These are phyloP conservation scores for Brotula barbata DNA, from an alignment of 2,797 vertebrate genomes.

Conservation along the genomic window DNA sequence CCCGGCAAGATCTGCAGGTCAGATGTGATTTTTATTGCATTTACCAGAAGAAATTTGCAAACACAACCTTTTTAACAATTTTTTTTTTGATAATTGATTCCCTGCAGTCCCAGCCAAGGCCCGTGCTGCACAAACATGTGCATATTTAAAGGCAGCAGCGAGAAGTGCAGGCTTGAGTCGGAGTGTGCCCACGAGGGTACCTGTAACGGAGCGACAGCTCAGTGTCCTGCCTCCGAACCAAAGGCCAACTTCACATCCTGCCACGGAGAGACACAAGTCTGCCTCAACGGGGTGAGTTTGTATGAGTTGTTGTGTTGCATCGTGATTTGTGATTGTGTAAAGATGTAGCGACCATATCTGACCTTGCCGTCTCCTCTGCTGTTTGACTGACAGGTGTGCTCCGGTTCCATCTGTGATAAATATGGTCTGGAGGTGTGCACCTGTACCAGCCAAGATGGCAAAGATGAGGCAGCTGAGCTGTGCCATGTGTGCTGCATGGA, in stretches of 20 bases:
- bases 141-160: slow-evolving; percentile 68
- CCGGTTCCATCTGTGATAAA: slow-evolving; percentile 94
- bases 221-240: slow-evolving; percentile 86
- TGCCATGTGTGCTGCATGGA: slow-evolving; percentile 98
- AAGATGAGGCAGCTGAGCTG: slow-evolving; percentile 86
- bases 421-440: slow-evolving; percentile 87
- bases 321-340: neutral
- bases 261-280: slow-evolving; percentile 91
- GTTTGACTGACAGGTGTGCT: slow-evolving; percentile 81
- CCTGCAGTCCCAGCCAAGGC: slow-evolving; percentile 90
- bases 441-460: slow-evolving; percentile 83
- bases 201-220: slow-evolving; percentile 83
- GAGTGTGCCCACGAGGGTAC: slow-evolving; percentile 87
- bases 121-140: slow-evolving; percentile 88
- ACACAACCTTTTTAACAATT: too few species aligned
- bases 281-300: slow-evolving; percentile 87
- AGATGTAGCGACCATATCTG: neutral
- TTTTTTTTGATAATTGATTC: slow-evolving; percentile 21
- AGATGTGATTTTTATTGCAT: slow-evolving; percentile 3
- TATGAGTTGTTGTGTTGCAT: neutral
- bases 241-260: slow-evolving; percentile 89
- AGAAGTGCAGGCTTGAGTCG: slow-evolving; percentile 84
- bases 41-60: too few species aligned
- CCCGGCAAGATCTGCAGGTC: slow-evolving; percentile 88
- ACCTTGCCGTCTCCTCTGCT: neutral